A percentile compares a stretch with the other conserved stretches of the same genome.
These are phyloP conservation scores for Leucoptera coffeella DNA, from an alignment of 2,888 invertebrate genomes.

Conservation along the genomic window DNA sequence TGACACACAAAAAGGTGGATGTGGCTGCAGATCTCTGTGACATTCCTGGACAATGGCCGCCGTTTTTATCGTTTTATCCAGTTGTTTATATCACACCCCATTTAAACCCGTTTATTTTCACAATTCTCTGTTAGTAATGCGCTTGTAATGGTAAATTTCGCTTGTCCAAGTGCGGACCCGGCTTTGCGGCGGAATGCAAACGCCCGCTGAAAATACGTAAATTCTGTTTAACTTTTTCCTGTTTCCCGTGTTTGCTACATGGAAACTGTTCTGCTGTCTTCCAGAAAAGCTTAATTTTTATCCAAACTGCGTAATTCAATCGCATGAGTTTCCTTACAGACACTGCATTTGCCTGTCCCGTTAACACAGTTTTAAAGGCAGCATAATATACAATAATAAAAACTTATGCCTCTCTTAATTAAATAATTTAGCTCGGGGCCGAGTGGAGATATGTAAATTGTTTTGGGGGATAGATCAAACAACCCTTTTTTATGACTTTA, in stretches of 20 bases:
- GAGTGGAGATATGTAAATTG: slow-evolving; percentile 55
- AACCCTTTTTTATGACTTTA: slow-evolving; percentile 57
- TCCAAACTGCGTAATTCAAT: too few species aligned
- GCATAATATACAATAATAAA: slow-evolving; percentile 57
- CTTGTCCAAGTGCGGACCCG: not conserved
- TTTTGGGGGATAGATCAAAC: slow-evolving; percentile 56
- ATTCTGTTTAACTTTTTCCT: slow-evolving; percentile 1
- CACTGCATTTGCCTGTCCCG: too few species aligned
- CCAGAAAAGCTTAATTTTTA: not conserved
- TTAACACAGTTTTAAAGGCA: slow-evolving; percentile 51
- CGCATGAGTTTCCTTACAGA: too few species aligned
- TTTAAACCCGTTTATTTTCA: slow-evolving; percentile 2
- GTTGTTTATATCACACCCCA: slow-evolving; percentile 16
- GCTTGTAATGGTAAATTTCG: slow-evolving; percentile 3
- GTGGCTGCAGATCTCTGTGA: too few species aligned
- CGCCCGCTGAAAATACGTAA: not conserved
- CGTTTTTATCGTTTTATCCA: slow-evolving; percentile 12
- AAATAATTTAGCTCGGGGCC: slow-evolving; percentile 52
- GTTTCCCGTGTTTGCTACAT: not conserved
- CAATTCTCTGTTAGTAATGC: slow-evolving; percentile 3
- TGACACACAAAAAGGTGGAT: too few species aligned
- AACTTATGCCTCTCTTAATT: slow-evolving; percentile 57
- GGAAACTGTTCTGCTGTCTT: not conserved
- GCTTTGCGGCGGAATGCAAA: slow-evolving; percentile 2
- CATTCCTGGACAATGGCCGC: slow-evolving; percentile 12